These are phyloP conservation scores for Amblyopsis rosae DNA, from an alignment of 2,113 vertebrate genomes.

Conservation along the genomic window DNA sequence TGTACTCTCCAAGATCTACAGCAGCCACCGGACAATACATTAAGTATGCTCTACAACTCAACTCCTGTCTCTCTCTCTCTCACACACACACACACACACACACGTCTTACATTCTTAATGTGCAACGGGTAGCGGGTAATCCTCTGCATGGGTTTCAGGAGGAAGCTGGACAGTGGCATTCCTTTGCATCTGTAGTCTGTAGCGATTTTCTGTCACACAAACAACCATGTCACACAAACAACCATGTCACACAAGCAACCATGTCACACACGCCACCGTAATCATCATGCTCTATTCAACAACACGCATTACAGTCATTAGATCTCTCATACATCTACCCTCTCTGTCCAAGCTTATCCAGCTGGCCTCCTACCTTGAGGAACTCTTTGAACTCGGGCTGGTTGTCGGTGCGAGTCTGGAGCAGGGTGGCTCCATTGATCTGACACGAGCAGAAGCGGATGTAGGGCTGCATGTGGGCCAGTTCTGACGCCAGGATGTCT, in stretches of 20 bases:
- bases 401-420: conserved; percentile 90
- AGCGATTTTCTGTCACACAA: conserved; percentile 84
- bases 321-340: not conserved
- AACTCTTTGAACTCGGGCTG: conserved; percentile 92
- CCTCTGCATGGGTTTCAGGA: conserved; percentile 97
- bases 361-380: conserved; percentile 82
- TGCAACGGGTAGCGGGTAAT: conserved; percentile 97
- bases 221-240: not conserved
- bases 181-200: conserved; percentile 93
- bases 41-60: not conserved
- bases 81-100: not conserved
- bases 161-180: conserved; percentile 97
- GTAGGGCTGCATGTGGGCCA: conserved; percentile 95
- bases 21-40: conserved; percentile 16
- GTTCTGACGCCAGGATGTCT: conserved; percentile 86
- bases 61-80: not conserved
- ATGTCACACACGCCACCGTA: not conserved
- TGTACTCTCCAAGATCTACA: conserved; percentile 92
- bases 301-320: too few species aligned
- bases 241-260: not conserved
- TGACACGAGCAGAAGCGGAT: conserved; percentile 96
- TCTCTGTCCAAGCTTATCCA: not conserved
- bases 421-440: conserved; percentile 85
- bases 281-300: too few species aligned
- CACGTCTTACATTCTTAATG: conserved; percentile 87